phyloP scores from a whole-genome alignment of 2,797 vertebrate species.

The Percopsis omiscomaycus region DNA sequence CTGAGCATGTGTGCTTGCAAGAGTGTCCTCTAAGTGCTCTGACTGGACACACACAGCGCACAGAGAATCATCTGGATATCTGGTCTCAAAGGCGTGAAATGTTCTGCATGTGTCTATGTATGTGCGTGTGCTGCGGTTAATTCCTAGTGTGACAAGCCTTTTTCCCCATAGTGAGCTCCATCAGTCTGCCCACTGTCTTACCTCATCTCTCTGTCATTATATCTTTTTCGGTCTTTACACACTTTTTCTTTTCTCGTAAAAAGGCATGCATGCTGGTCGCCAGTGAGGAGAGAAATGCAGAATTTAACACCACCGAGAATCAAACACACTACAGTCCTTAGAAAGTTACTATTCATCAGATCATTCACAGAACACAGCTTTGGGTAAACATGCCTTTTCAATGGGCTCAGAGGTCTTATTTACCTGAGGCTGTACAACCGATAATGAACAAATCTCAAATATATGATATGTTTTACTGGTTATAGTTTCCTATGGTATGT shows the following conservation, averaged over 20 bases:
- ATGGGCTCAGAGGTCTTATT: constrained; percentile 51
- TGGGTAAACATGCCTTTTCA: constrained; percentile 78
- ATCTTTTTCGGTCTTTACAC: constrained; percentile 44
- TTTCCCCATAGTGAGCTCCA: constrained; percentile 41
- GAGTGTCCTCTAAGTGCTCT: constrained; percentile 5
- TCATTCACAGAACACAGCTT: constrained; percentile 64
- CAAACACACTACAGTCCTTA: constrained; percentile 47
- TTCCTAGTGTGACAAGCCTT: constrained; percentile 26
- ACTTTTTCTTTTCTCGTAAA: constrained; percentile 59
- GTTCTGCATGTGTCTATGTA: constrained; percentile 12
- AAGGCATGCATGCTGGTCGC: constrained; percentile 76
- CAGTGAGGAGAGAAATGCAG: constrained; percentile 55
- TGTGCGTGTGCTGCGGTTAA: constrained; percentile 12
- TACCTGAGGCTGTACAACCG: constrained; percentile 49
- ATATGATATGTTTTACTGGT: neutral
- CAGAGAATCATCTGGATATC: constrained; percentile 22
- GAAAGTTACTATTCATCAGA: constrained; percentile 43
- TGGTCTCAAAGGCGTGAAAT: constrained; percentile 45
- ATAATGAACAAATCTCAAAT: constrained; percentile 24
- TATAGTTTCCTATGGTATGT: neutral
- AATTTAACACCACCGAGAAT: constrained; percentile 56
- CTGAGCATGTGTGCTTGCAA: neutral
- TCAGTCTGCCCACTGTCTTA: constrained; percentile 60
- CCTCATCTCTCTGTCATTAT: neutral
- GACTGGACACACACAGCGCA: neutral